These are phyloP conservation scores for Eubasilissa splendida DNA, from an alignment of 2,888 invertebrate species.

Conservation along the genomic window DNA sequence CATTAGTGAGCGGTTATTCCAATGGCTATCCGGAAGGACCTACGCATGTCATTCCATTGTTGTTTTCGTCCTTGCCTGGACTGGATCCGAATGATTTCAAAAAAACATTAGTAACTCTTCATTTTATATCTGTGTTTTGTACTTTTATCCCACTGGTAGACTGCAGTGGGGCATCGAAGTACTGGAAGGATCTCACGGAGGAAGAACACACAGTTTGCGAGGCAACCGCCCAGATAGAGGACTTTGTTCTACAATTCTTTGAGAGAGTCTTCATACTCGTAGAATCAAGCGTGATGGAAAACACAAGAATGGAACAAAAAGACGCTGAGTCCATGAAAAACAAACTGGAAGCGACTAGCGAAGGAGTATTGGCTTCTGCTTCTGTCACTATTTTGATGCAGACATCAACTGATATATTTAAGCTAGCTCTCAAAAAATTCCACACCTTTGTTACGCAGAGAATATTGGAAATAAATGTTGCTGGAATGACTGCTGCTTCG, in stretches of 20 bases:
- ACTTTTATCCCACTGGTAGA: slow-evolving; percentile 89
- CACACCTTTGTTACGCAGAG: slow-evolving; percentile 81
- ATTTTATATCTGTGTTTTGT: slow-evolving; percentile 83
- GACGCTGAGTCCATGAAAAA: slow-evolving; percentile 75
- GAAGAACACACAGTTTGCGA: slow-evolving; percentile 84
- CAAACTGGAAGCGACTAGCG: slow-evolving; percentile 80
- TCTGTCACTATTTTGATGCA: slow-evolving; percentile 81
- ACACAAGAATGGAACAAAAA: slow-evolving; percentile 77
- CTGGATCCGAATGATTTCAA: slow-evolving; percentile 91
- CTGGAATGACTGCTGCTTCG: slow-evolving; percentile 85
- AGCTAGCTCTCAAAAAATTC: slow-evolving; percentile 82
- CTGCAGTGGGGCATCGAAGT: slow-evolving; percentile 82
- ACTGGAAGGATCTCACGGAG: slow-evolving; percentile 81
- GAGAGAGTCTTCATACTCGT: slow-evolving; percentile 83
- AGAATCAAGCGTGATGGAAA: slow-evolving; percentile 80
- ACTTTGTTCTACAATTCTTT: slow-evolving; percentile 89
- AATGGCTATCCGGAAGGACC: slow-evolving; percentile 82
- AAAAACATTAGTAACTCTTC: slow-evolving; percentile 83
- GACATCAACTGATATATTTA: slow-evolving; percentile 77
- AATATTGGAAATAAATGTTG: slow-evolving; percentile 88
- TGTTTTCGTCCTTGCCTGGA: slow-evolving; percentile 87
- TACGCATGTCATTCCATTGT: slow-evolving; percentile 84
- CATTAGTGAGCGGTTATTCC: slow-evolving; percentile 73
- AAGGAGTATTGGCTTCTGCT: slow-evolving; percentile 79
- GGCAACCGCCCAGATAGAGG: slow-evolving; percentile 89